Conservation (phyloP, 2,888 invertebrate genomes). For the Mycalesis mineus region DNA sequence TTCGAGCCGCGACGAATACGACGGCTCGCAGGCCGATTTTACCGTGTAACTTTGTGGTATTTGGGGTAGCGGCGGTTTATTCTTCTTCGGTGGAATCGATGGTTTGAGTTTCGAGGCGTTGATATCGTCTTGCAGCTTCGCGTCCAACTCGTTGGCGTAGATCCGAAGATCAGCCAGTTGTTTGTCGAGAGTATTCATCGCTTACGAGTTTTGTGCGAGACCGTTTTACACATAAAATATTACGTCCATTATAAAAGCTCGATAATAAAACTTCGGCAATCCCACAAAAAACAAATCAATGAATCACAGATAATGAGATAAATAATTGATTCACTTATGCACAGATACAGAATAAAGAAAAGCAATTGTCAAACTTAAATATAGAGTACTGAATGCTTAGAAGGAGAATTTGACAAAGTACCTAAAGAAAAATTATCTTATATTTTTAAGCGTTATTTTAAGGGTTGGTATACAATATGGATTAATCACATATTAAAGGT, state of each 20-base stretch:
- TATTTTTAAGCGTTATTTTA: no score
- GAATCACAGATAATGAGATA: neutral
- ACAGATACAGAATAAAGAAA: no score
- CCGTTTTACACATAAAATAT: neutral
- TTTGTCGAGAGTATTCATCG: slow-evolving; percentile 69
- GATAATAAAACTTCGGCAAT: neutral
- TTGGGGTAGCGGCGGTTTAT: slow-evolving; percentile 71
- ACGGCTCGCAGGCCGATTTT: slow-evolving; percentile 85
- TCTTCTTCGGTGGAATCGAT: slow-evolving; percentile 70
- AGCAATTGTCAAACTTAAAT: no score
- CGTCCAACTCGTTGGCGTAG: slow-evolving; percentile 71
- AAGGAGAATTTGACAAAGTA: no score
- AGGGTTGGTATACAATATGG: no score
- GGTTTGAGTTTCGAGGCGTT: slow-evolving; percentile 70
- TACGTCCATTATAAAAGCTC: neutral
- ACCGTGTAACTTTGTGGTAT: slow-evolving; percentile 88
- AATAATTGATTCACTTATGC: no score
- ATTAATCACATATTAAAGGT: no score
- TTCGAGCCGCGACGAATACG: slow-evolving; percentile 85
- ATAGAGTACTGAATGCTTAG: no score
- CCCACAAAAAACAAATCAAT: slow-evolving; percentile 1
- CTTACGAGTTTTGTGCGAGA: neutral
- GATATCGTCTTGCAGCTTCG: slow-evolving; percentile 72
- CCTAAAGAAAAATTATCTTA: no score
- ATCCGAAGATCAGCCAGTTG: slow-evolving; percentile 70